Conservation (phyloP, 2,888 invertebrate genomes). For the Tenthredo scrophulariae region DNA sequence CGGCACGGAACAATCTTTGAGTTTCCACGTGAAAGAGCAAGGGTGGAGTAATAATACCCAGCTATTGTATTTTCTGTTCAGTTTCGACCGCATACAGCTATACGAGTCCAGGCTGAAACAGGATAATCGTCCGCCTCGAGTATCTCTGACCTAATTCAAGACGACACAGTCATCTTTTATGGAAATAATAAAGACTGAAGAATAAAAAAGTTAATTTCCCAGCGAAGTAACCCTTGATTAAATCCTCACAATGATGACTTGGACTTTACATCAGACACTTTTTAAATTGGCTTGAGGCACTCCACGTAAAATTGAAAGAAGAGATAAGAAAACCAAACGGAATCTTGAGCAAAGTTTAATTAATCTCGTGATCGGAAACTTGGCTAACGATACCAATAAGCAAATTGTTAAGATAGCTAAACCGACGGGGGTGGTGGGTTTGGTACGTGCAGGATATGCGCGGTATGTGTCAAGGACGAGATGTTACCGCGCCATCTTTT, state of each 20-base stretch:
- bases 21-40: too few species aligned
- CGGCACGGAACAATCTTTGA: too few species aligned
- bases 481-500: conserved; percentile 6
- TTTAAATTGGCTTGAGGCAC: not conserved
- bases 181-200: not conserved
- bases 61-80: not conserved
- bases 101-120: not conserved
- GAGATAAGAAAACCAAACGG: not conserved
- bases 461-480: not conserved
- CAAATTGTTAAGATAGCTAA: not conserved
- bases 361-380: not conserved
- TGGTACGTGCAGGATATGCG: not conserved
- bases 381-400: not conserved
- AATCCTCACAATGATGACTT: not conserved
- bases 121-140: not conserved
- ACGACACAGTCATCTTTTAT: not conserved
- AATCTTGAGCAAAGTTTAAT: not conserved
- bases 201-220: not conserved
- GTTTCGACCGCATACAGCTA: not conserved
- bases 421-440: not conserved
- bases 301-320: not conserved
- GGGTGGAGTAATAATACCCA: not conserved
- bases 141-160: not conserved
- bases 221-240: not conserved
- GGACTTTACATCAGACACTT: not conserved